Evolutionary conservation across 2,113 vertebrate species (phyloP).

Genomic region (Solea solea): DNA sequence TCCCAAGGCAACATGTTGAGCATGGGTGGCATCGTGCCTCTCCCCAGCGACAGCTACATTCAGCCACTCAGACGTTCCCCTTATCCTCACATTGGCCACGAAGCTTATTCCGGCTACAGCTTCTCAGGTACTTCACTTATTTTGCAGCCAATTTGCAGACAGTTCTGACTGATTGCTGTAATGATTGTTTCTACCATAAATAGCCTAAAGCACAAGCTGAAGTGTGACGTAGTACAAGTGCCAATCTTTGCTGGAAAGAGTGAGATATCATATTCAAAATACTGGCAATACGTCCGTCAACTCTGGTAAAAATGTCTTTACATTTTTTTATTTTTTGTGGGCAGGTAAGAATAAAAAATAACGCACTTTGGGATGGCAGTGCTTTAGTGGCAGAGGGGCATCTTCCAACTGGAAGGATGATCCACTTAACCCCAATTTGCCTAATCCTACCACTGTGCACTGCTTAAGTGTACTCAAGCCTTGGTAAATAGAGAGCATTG

Average conservation of each 20-base stretch:
- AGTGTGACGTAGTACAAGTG: slow-evolving; percentile 8
- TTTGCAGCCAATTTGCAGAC: slow-evolving; percentile 46
- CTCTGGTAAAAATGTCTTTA: too few species aligned
- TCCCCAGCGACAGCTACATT: slow-evolving; percentile 94
- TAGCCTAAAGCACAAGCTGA: slow-evolving; percentile 22
- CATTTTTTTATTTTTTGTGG: too few species aligned
- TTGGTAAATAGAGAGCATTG: too few species aligned
- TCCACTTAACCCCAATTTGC: too few species aligned
- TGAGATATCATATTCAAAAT: background rate
- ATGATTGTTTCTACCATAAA: slow-evolving; percentile 55
- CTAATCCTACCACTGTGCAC: too few species aligned
- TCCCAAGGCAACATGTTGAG: slow-evolving; percentile 81
- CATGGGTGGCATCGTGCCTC: slow-evolving; percentile 89
- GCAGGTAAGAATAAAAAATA: too few species aligned
- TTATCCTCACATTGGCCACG: slow-evolving; percentile 75
- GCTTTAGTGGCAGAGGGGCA: too few species aligned
- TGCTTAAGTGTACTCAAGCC: too few species aligned
- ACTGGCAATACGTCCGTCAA: too few species aligned
- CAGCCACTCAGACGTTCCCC: slow-evolving; percentile 81
- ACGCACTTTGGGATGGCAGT: too few species aligned
- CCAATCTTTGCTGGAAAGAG: background rate
- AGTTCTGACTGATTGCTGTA: slow-evolving; percentile 41
- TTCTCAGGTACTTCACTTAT: slow-evolving; percentile 71
- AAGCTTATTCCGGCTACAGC: slow-evolving; percentile 61
- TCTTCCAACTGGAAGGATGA: too few species aligned